phyloP scores from a whole-genome alignment of 2,888 invertebrate genomes.

The Bembecia ichneumoniformis region DNA sequence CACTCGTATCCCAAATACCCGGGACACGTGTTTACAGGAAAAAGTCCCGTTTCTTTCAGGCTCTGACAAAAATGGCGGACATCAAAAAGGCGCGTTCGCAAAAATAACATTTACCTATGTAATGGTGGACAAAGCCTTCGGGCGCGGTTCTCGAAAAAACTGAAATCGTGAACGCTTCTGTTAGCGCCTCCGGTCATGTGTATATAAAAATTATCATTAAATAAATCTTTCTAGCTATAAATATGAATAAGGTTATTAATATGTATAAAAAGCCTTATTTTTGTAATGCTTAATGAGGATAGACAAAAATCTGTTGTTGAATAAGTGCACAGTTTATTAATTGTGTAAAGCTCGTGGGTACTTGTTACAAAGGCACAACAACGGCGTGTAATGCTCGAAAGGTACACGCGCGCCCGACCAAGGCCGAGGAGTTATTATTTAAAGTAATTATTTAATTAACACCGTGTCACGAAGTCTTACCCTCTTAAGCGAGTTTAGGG shows the following conservation, averaged over 20 bases:
- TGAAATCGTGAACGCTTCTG: constrained; percentile 11
- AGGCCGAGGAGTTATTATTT: constrained; percentile 58
- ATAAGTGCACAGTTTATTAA: background rate
- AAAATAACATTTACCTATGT: constrained; percentile 18
- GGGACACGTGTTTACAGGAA: constrained; percentile 9
- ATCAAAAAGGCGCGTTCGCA: constrained; percentile 1
- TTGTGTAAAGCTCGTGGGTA: background rate
- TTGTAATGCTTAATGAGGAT: too few species aligned
- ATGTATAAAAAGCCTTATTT: too few species aligned
- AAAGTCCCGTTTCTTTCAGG: constrained; percentile 10
- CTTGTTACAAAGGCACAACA: constrained; percentile 1
- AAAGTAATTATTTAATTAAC: constrained; percentile 72
- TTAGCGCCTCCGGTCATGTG: too few species aligned
- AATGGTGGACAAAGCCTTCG: constrained; percentile 18
- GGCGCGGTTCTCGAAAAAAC: constrained; percentile 22
- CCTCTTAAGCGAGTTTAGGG: constrained; percentile 67
- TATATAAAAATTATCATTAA: too few species aligned
- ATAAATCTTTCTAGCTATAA: too few species aligned
- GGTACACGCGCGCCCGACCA: constrained; percentile 13
- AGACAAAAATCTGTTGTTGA: too few species aligned
- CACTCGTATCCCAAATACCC: constrained; percentile 2
- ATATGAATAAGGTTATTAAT: too few species aligned
- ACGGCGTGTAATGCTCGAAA: constrained; percentile 12
- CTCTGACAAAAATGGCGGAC: background rate
- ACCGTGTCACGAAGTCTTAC: constrained; percentile 60